These are phyloP conservation scores for Miltochrista miniata DNA, from an alignment of 2,888 invertebrate genomes.

Conservation along the genomic window DNA sequence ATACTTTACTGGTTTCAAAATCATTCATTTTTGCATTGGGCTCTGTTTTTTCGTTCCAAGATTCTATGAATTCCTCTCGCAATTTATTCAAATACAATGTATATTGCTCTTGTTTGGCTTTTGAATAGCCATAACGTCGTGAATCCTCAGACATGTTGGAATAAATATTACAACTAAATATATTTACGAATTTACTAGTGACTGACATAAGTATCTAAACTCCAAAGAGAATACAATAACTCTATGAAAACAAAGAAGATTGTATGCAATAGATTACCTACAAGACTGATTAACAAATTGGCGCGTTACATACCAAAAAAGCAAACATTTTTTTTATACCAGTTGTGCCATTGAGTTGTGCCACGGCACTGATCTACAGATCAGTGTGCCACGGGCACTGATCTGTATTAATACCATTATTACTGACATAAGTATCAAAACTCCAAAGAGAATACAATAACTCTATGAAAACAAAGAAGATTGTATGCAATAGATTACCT, in stretches of 20 bases:
- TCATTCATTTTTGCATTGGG: slow-evolving; percentile 74
- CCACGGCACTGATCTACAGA: too few species aligned
- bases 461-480: background rate
- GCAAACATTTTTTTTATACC: too few species aligned
- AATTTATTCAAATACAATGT: slow-evolving; percentile 59
- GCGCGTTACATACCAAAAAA: background rate
- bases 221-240: background rate
- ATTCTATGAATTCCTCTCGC: slow-evolving; percentile 67
- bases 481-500: background rate
- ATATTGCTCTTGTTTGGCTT: slow-evolving; percentile 66
- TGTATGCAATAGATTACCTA: background rate
- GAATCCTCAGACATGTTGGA: slow-evolving; percentile 2
- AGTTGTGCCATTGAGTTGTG: too few species aligned
- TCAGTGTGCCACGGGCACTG: too few species aligned
- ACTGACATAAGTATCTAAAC: background rate
- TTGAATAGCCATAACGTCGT: slow-evolving; percentile 51
- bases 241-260: slow-evolving; percentile 1
- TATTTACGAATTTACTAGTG: too few species aligned
- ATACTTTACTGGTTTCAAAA: slow-evolving; percentile 88
- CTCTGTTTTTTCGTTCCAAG: slow-evolving; percentile 60
- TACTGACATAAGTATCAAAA: background rate
- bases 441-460: background rate
- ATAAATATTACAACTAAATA: background rate
- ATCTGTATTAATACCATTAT: too few species aligned
- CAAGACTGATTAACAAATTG: background rate